A percentile compares a stretch with the other conserved stretches of the same genome.
These are phyloP conservation scores for Nemapogon koenigi DNA, from an alignment of 2,888 invertebrate species.

Conservation along the genomic window DNA sequence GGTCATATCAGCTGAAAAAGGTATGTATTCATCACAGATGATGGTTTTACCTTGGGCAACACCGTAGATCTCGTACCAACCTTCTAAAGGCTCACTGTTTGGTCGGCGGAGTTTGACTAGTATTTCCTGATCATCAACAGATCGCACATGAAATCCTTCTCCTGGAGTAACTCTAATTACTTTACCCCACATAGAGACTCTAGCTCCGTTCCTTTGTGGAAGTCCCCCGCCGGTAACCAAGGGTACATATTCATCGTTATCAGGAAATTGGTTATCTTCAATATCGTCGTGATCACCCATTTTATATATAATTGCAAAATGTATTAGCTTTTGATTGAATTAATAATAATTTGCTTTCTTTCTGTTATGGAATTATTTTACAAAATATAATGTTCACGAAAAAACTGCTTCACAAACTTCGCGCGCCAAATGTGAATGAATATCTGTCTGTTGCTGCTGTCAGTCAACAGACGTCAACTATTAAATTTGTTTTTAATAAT, in stretches of 20 bases:
- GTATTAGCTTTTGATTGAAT: no score
- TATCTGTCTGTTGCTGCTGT: no score
- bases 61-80: constrained; percentile 56
- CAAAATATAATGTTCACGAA: no score
- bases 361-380: no score
- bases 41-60: constrained; percentile 50
- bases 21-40: constrained; percentile 49
- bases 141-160: constrained; percentile 51
- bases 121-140: constrained; percentile 55
- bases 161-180: constrained; percentile 48
- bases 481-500: no score
- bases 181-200: constrained; percentile 53
- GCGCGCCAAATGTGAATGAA: no score
- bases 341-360: no score
- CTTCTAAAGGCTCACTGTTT: constrained; percentile 44
- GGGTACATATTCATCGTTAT: constrained; percentile 53
- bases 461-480: no score
- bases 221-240: constrained; percentile 54
- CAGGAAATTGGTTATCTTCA: constrained; percentile 54
- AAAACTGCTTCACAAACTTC: no score
- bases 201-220: constrained; percentile 49
- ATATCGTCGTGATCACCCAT: constrained; percentile 54
- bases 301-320: constrained; percentile 5
- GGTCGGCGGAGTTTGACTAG: constrained; percentile 41
- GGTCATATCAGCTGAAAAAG: constrained; percentile 40